A percentile compares a stretch with the other conserved stretches of the same genome.
Evolutionary conservation across 2,888 invertebrate genomes (phyloP).

Genomic region (Tupiocoris notatus): DNA sequence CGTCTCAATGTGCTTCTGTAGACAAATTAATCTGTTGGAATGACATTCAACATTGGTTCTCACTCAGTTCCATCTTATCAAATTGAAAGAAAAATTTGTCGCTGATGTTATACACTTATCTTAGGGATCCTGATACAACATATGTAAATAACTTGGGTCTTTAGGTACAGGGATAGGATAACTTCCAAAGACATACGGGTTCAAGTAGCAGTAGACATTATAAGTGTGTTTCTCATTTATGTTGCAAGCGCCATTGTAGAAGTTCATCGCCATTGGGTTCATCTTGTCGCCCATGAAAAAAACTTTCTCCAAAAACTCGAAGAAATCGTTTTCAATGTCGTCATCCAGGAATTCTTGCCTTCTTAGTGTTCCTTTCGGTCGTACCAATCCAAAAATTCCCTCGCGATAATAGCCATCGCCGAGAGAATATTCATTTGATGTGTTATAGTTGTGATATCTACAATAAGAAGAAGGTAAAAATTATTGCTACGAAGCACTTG

Average conservation of each 20-base stretch:
- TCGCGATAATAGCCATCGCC: neutral
- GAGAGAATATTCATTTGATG: neutral
- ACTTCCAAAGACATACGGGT: slow-evolving; percentile 27
- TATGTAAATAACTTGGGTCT: neutral
- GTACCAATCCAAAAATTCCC: slow-evolving; percentile 7
- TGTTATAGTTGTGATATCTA: slow-evolving; percentile 13
- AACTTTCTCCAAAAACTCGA: neutral
- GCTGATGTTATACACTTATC: too few species aligned
- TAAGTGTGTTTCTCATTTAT: neutral
- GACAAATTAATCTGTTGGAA: too few species aligned
- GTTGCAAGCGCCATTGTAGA: neutral
- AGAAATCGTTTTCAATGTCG: slow-evolving; percentile 6
- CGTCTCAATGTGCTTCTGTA: too few species aligned
- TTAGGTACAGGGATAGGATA: slow-evolving; percentile 18
- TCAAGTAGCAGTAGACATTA: slow-evolving; percentile 22
- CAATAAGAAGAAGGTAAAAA: too few species aligned
- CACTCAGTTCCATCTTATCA: too few species aligned
- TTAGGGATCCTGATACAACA: neutral
- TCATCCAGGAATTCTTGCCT: neutral
- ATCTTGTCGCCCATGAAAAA: slow-evolving; percentile 15
- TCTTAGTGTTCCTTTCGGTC: neutral
- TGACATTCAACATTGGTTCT: too few species aligned
- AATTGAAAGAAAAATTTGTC: too few species aligned
- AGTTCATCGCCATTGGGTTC: neutral
- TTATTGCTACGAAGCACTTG: too few species aligned